Conservation (phyloP, 2,113 vertebrate species). For the Syrrhaptes paradoxus region DNA sequence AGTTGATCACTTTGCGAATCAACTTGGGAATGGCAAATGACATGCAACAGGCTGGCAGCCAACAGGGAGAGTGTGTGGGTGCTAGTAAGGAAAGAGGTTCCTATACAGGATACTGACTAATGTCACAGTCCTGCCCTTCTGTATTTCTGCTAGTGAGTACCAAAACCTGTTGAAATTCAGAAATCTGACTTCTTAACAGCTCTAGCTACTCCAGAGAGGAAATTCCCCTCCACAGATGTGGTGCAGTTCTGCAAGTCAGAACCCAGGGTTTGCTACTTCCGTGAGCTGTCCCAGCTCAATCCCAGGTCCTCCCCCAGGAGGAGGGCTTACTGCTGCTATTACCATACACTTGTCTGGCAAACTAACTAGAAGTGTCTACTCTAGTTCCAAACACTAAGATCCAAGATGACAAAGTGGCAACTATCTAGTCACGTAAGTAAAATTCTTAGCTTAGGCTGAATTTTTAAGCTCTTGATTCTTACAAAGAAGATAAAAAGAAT, state of each 20-base stretch:
- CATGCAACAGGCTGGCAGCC: not conserved
- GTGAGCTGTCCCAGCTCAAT: not conserved
- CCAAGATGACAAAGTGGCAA: not conserved
- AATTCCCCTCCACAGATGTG: not conserved
- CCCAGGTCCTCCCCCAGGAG: not conserved
- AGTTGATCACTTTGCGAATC: not conserved
- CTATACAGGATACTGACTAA: not conserved
- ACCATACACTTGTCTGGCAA: not conserved
- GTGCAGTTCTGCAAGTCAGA: not conserved
- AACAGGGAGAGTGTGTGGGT: not conserved
- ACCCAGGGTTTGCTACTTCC: not conserved
- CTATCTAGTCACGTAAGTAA: not conserved
- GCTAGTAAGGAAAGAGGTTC: not conserved
- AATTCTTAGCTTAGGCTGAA: not conserved
- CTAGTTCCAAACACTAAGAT: not conserved
- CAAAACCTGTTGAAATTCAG: not conserved
- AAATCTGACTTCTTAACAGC: not conserved
- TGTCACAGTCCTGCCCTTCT: not conserved
- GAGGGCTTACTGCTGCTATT: not conserved
- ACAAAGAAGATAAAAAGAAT: not conserved
- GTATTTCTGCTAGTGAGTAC: not conserved
- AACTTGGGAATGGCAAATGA: not conserved
- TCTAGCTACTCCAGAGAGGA: not conserved
- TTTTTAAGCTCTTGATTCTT: not conserved
- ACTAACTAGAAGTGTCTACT: not conserved